Evolutionary conservation across 1,140 invertebrate species (phyloP).

Genomic region (Sesamia nonagrioides): DNA sequence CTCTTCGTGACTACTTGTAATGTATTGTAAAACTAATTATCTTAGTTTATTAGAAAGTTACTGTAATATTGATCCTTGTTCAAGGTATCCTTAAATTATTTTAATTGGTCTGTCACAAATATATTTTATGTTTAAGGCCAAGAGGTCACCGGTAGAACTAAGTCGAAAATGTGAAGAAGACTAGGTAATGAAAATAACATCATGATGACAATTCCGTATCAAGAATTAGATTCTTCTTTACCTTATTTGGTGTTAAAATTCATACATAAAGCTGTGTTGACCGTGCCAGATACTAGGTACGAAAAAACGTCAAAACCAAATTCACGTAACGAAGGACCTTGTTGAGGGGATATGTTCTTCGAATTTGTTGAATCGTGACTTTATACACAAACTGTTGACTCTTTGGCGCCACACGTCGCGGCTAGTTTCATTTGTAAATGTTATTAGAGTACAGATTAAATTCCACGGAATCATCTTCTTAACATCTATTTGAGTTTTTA

Average conservation of each 20-base stretch:
- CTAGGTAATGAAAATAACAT: background rate
- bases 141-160: background rate
- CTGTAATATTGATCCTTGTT: slow-evolving; percentile 13
- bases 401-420: slow-evolving; percentile 79
- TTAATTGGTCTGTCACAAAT: slow-evolving; percentile 33
- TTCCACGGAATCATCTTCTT: slow-evolving; percentile 73
- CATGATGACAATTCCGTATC: background rate
- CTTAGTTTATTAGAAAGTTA: slow-evolving; percentile 10
- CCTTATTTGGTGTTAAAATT: background rate
- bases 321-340: slow-evolving; percentile 30
- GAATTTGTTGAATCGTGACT: slow-evolving; percentile 80
- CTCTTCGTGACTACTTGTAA: slow-evolving; percentile 33
- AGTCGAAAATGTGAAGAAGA: background rate
- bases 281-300: background rate
- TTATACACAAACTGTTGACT: slow-evolving; percentile 80
- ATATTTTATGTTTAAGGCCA: slow-evolving; percentile 13
- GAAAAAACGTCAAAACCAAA: slow-evolving; percentile 35
- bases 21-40: slow-evolving; percentile 37
- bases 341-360: slow-evolving; percentile 55
- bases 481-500: slow-evolving; percentile 67
- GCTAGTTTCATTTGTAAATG: slow-evolving; percentile 74
- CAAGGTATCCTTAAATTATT: slow-evolving; percentile 23
- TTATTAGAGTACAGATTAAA: slow-evolving; percentile 72
- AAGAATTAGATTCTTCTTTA: background rate
- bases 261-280: background rate